A percentile compares a stretch with the other conserved stretches of the same genome.
These are phyloP conservation scores for Ceratoteleas bidentatus DNA, from an alignment of 1,140 invertebrate species.

Conservation along the genomic window DNA sequence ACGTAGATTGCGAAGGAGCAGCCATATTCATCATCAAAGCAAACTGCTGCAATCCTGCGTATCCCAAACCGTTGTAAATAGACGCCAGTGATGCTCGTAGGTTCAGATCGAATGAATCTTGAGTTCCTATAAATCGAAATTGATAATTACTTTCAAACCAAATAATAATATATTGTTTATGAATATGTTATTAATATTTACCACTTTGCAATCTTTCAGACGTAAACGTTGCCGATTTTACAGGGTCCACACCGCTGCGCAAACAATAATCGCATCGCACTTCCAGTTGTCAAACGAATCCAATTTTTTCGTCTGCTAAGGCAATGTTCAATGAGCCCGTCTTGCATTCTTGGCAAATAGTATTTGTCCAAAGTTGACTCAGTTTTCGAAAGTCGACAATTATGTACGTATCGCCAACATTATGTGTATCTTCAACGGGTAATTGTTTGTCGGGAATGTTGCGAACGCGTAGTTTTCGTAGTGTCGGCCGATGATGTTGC, in stretches of 20 bases:
- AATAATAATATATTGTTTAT: slow-evolving; percentile 1
- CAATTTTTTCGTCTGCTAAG: neutral
- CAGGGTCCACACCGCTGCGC: neutral
- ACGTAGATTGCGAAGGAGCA: neutral
- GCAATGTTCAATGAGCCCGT: neutral
- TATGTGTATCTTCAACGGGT: no score
- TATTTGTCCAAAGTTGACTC: neutral
- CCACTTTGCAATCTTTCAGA: slow-evolving; percentile 1
- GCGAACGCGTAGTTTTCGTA: no score
- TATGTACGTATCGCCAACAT: neutral
- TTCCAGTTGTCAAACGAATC: slow-evolving; percentile 4
- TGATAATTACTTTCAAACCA: neutral
- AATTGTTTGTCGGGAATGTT: no score
- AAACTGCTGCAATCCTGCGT: slow-evolving; percentile 8
- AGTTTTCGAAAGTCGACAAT: slow-evolving; percentile 1
- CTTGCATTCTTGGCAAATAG: neutral
- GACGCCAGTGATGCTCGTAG: slow-evolving; percentile 3
- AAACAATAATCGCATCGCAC: slow-evolving; percentile 3
- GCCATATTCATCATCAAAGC: slow-evolving; percentile 18
- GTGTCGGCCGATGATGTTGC: neutral
- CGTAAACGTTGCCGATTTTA: slow-evolving; percentile 1
- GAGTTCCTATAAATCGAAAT: neutral
- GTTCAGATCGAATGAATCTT: slow-evolving; percentile 2
- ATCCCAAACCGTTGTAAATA: slow-evolving; percentile 2
- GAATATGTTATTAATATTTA: no score